phyloP scores from a whole-genome alignment of 2,113 vertebrate genomes.

The Brachyhypopomus occidentalis region DNA sequence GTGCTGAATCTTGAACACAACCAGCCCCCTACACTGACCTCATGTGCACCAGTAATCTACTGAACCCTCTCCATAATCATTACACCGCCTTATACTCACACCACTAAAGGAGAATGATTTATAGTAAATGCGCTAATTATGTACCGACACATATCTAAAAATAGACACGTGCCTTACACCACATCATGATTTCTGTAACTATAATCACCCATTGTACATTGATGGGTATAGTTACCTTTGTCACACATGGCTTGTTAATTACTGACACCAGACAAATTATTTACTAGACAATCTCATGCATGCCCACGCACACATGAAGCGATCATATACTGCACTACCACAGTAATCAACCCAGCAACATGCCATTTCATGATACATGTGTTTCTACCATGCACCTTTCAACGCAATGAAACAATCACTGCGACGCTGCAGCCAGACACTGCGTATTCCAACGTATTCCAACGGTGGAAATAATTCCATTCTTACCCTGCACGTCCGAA shows the following conservation, averaged over 20 bases:
- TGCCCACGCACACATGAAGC: too few relatives aligned
- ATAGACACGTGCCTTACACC: too few relatives aligned
- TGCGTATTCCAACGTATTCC: not conserved
- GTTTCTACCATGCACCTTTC: not conserved
- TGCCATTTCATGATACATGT: too few relatives aligned
- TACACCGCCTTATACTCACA: not conserved
- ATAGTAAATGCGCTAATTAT: not conserved
- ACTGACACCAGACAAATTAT: too few relatives aligned
- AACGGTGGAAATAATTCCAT: not conserved
- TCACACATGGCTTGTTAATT: too few relatives aligned
- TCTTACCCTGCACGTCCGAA: not conserved
- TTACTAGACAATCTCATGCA: too few relatives aligned
- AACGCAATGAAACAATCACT: constrained; percentile 7
- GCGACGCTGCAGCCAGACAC: constrained; percentile 2
- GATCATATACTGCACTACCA: too few relatives aligned
- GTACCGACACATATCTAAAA: not conserved
- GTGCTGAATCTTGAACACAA: constrained; percentile 1
- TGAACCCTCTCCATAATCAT: not conserved
- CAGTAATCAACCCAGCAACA: too few relatives aligned
- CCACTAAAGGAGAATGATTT: not conserved
- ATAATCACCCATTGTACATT: too few relatives aligned
- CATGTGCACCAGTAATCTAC: constrained; percentile 2
- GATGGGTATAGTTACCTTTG: too few relatives aligned
- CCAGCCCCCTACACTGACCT: not conserved
- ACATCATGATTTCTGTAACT: too few relatives aligned